These are phyloP conservation scores for Drosophila tani DNA, from an alignment of 1,140 invertebrate species.

Conservation along the genomic window DNA sequence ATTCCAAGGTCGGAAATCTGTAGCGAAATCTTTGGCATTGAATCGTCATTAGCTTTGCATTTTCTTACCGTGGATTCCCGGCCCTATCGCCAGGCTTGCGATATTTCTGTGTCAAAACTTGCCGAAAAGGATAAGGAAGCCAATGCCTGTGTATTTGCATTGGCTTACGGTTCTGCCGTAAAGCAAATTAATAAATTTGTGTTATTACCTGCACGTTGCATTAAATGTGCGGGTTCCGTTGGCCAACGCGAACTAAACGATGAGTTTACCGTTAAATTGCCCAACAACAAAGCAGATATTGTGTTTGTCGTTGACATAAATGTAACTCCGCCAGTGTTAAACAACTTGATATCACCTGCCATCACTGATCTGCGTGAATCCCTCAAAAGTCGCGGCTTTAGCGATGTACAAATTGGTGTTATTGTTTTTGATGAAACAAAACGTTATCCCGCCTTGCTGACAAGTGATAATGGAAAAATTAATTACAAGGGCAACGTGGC, in stretches of 20 bases:
- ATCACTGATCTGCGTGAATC: slow-evolving; percentile 83
- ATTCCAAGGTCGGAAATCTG: slow-evolving; percentile 85
- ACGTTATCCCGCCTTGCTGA: slow-evolving; percentile 86
- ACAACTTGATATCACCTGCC: slow-evolving; percentile 82
- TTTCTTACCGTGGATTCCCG: slow-evolving; percentile 81
- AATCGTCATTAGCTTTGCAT: slow-evolving; percentile 86
- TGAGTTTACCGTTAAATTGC: slow-evolving; percentile 88
- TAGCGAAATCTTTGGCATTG: slow-evolving; percentile 88
- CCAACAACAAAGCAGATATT: slow-evolving; percentile 90
- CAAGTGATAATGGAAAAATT: slow-evolving; percentile 86
- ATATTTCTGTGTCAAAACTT: slow-evolving; percentile 86
- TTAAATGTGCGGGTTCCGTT: slow-evolving; percentile 87
- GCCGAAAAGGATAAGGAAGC: slow-evolving; percentile 86
- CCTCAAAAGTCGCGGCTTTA: slow-evolving; percentile 86
- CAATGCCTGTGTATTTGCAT: slow-evolving; percentile 87
- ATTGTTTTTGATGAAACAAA: slow-evolving; percentile 87
- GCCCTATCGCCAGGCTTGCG: slow-evolving; percentile 88
- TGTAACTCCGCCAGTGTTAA: slow-evolving; percentile 80
- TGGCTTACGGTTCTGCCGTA: slow-evolving; percentile 87
- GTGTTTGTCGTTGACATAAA: slow-evolving; percentile 89
- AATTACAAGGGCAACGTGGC: slow-evolving; percentile 87
- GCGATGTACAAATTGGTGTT: slow-evolving; percentile 87
- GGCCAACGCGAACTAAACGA: slow-evolving; percentile 86
- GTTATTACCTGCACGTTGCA: slow-evolving; percentile 87
- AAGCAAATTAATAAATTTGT: slow-evolving; percentile 86